These are phyloP conservation scores for Tetheella fluctuosa DNA, from an alignment of 2,888 invertebrate genomes.

Conservation along the genomic window DNA sequence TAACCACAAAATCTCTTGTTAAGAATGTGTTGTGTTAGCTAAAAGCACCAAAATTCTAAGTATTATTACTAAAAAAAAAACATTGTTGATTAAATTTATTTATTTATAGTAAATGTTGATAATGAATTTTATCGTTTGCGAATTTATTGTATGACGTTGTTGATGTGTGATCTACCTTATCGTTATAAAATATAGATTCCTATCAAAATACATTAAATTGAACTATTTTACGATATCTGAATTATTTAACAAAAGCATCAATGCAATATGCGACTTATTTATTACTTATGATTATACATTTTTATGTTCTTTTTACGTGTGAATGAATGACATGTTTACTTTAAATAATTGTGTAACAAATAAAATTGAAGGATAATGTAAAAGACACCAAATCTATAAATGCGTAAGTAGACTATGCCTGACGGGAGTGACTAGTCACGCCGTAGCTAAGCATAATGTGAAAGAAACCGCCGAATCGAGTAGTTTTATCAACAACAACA, in stretches of 20 bases:
- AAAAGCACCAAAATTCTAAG: slow-evolving; percentile 5
- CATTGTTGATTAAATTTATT: slow-evolving; percentile 9
- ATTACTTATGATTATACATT: background rate
- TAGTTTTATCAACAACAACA: no score
- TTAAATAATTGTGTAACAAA: background rate
- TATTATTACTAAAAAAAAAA: background rate
- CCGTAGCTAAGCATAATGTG: background rate
- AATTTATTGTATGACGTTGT: slow-evolving; percentile 7
- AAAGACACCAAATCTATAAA: background rate
- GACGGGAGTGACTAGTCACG: background rate
- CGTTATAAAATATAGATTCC: background rate
- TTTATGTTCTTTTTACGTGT: background rate
- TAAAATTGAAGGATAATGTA: background rate
- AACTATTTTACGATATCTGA: background rate
- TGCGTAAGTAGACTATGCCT: no score
- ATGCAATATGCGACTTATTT: background rate
- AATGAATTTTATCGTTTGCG: background rate
- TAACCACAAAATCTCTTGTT: slow-evolving; percentile 4
- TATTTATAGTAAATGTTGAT: slow-evolving; percentile 9
- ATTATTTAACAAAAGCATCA: background rate
- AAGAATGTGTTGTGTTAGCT: slow-evolving; percentile 2
- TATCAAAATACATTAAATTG: background rate
- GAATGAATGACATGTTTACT: background rate
- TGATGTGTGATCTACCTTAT: no score
- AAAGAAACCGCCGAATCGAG: background rate